These are phyloP conservation scores for Ranitomeya variabilis DNA, from an alignment of 2,113 vertebrate genomes.

Conservation along the genomic window DNA sequence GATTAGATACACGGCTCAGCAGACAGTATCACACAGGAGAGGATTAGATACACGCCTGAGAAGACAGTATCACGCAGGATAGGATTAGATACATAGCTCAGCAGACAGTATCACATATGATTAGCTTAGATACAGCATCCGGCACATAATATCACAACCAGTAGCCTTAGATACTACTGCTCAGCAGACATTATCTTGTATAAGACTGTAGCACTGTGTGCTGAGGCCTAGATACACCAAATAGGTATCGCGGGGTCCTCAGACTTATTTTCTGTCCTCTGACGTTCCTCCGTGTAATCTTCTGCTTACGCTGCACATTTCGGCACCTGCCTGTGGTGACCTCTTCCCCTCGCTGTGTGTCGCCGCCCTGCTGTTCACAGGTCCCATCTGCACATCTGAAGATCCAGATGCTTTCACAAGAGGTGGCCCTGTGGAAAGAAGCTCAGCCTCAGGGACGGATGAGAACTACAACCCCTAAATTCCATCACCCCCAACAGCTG, in stretches of 20 bases:
- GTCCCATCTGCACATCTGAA: slow-evolving; percentile 8
- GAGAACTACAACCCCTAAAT: background rate
- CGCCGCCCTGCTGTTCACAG: slow-evolving; percentile 47
- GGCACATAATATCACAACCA: background rate
- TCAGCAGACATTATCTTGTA: background rate
- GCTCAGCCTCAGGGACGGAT: background rate
- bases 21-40: too few relatives aligned
- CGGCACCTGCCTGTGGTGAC: slow-evolving; percentile 8
- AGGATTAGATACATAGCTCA: background rate
- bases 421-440: background rate
- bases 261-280: too few relatives aligned
- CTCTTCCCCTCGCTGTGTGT: background rate
- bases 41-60: too few relatives aligned
- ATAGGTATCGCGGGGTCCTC: too few relatives aligned
- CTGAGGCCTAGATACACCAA: background rate
- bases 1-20: too few relatives aligned
- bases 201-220: too few relatives aligned
- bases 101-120: background rate
- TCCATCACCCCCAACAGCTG: background rate
- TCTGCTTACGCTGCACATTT: background rate
- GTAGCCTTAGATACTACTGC: background rate
- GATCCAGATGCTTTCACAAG: slow-evolving; percentile 18
- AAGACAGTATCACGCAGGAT: too few relatives aligned
- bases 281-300: background rate
- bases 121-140: background rate